phyloP scores from a whole-genome alignment of 2,797 vertebrate genomes.

The Falco berigora region DNA sequence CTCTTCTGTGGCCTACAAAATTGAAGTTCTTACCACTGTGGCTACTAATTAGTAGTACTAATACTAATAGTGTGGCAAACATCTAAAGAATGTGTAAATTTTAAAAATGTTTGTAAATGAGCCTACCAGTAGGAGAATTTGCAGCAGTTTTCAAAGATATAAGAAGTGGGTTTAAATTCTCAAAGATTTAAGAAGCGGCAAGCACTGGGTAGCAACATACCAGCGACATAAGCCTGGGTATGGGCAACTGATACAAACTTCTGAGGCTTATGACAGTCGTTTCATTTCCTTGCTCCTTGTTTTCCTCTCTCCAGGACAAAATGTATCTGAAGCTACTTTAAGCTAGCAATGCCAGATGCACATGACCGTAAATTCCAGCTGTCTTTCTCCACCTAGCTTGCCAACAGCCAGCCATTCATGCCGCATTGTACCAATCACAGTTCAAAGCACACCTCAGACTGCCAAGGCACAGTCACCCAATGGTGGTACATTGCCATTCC shows the following conservation, averaged over 20 bases:
- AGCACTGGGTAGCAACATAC: neutral
- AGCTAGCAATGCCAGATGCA: neutral
- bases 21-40: neutral
- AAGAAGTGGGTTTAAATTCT: neutral
- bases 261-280: neutral
- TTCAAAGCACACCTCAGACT: neutral
- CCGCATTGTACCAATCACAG: neutral
- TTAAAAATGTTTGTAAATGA: neutral
- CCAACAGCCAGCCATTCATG: neutral
- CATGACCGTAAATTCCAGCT: neutral
- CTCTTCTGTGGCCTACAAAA: neutral
- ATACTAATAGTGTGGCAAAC: neutral
- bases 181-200: neutral
- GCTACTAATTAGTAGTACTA: neutral
- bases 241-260: neutral
- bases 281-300: neutral
- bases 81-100: neutral
- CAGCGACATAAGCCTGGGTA: too few relatives aligned
- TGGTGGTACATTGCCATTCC: neutral
- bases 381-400: neutral
- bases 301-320: neutral
- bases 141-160: neutral
- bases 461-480: neutral
- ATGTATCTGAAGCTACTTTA: neutral
- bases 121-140: neutral